phyloP scores from a whole-genome alignment of 2,888 invertebrate species.

The Actias luna region DNA sequence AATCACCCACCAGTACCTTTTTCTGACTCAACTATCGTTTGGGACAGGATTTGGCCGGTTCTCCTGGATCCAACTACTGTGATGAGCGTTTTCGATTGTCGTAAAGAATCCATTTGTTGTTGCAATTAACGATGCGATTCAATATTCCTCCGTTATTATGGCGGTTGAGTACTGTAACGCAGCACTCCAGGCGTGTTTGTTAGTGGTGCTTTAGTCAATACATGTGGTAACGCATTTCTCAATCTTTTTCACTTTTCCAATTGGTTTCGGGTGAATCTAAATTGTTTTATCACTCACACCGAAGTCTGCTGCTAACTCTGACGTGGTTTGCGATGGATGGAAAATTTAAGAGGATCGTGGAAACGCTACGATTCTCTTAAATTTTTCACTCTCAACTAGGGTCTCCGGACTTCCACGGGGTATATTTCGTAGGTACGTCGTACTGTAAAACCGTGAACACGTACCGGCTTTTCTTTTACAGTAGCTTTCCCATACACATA shows the following conservation, averaged over 20 bases:
- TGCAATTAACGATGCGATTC: conserved; percentile 13
- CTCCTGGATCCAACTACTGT: too few species aligned
- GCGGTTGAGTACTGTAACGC: conserved; percentile 24
- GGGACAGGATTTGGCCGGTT: too few species aligned
- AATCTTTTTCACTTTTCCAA: conserved; percentile 25
- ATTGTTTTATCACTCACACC: conserved; percentile 29
- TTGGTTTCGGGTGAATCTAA: conserved; percentile 22
- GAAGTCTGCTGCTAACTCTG: conserved; percentile 29
- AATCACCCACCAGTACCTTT: conserved; percentile 12
- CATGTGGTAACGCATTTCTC: conserved; percentile 22
- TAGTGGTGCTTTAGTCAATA: conserved; percentile 20
- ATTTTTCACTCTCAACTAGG: conserved; percentile 1
- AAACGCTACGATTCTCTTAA: conserved; percentile 23
- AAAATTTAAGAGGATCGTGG: too few species aligned
- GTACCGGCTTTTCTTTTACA: neutral
- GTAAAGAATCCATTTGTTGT: conserved; percentile 28
- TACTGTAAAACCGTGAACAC: too few species aligned
- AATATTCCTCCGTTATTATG: conserved; percentile 23
- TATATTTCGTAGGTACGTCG: conserved; percentile 17
- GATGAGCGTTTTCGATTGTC: conserved; percentile 28
- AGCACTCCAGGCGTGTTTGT: conserved; percentile 22
- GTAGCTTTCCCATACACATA: neutral
- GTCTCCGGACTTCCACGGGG: conserved; percentile 20
- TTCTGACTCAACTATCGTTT: too few species aligned
- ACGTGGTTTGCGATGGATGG: conserved; percentile 29